phyloP scores from a whole-genome alignment of 1,140 invertebrate genomes.

The Leptoteleia sp. region DNA sequence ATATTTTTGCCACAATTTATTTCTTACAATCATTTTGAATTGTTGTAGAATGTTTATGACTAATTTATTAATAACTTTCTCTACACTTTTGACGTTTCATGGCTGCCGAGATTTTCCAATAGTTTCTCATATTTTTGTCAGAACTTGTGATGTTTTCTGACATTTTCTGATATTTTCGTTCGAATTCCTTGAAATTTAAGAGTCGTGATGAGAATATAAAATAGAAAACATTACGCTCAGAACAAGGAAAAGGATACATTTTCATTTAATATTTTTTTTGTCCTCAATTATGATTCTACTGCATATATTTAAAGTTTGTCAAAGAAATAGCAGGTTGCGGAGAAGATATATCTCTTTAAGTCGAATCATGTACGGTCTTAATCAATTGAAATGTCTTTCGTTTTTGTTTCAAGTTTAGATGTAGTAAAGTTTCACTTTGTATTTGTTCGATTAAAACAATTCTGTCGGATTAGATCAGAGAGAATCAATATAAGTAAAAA shows the following conservation, averaged over 20 bases:
- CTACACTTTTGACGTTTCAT: constrained; percentile 35
- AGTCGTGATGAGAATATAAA: constrained; percentile 59
- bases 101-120: constrained; percentile 51
- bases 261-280: constrained; percentile 23
- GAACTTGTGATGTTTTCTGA: constrained; percentile 57
- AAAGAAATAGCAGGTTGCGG: background rate
- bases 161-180: constrained; percentile 62
- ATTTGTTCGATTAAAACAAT: too few relatives aligned
- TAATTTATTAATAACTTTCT: constrained; percentile 49
- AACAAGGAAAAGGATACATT: constrained; percentile 34
- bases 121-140: constrained; percentile 59
- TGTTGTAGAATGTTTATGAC: background rate
- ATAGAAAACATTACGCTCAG: constrained; percentile 42
- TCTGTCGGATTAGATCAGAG: too few relatives aligned
- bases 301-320: constrained; percentile 8
- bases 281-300: constrained; percentile 15
- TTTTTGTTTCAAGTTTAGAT: background rate
- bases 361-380: background rate
- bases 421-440: too few relatives aligned
- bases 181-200: constrained; percentile 51
- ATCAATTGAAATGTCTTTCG: background rate
- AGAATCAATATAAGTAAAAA: constrained; percentile 9
- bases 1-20: background rate
- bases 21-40: constrained; percentile 5
- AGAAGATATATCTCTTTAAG: background rate